Evolutionary conservation across 2,888 invertebrate genomes (phyloP), one percentile per base, ranked within the genome.

Genomic region (Amaurobius ferox): DNA sequence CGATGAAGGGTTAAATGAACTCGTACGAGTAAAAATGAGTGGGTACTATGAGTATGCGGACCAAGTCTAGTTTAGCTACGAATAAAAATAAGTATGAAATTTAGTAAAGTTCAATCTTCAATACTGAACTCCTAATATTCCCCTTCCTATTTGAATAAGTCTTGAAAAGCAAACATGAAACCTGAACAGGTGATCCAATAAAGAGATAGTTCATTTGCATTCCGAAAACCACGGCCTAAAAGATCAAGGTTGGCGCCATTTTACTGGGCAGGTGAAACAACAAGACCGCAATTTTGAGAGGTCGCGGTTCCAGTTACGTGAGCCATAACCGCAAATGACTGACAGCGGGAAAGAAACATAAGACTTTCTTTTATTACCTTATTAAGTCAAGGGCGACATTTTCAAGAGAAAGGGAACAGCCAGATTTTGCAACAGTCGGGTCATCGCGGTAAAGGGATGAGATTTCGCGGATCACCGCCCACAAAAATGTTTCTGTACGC

Each of bases 151-250:
- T n/a, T n/a, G n/a, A n/a, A n/a, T n/a, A n/a, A n/a, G n/a, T n/a
- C n/a, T n/a, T n/a, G n/a, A n/a, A n/a, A n/a, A n/a, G n/a, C n/a
- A n/a, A n/a, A n/a, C n/a, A n/a, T n/a, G 48, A 29, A n/a, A 40
- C 26, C 32, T 23, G 55, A 66, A 66, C 77, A 78, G 77, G 77
- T 78, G 77, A 78, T 68, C 68, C 28, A 35, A 68, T 61, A 13
- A 16, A 16, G 13, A 16, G 2, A 11, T 44, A 16, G 44, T 16
- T 16, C 6, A 16, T 16, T 67, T 19, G 32, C 19, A 30, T 1
- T 9, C 16, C 11, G 48, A n/a, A n/a, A n/a, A n/a, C n/a, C n/a
- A n/a, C n/a, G n/a, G n/a, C n/a, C n/a, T n/a, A 11, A 19, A 32
- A 66, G n/a, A 35, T 70, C 40, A 68, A 81, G 71, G 70, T 70